Percentiles rank a stretch among this genome's conserved stretches.
Evolutionary conservation across 2,888 invertebrate genomes (phyloP).

Genomic region (Troides helena): DNA sequence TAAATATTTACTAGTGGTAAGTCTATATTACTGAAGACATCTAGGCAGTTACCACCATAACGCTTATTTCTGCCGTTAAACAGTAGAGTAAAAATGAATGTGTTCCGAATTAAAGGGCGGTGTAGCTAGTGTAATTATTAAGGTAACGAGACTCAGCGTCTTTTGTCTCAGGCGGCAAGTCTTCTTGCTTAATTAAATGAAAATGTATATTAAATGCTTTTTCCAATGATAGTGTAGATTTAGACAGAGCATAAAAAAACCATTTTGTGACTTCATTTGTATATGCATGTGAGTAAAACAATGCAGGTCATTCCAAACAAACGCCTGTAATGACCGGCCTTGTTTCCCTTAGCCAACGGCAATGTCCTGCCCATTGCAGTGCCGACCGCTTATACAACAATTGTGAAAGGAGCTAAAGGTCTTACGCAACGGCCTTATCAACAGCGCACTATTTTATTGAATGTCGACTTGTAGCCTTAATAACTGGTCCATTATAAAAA

Average conservation of each 20-base stretch:
- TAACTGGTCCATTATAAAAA: slow-evolving; percentile 16
- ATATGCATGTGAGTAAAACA: not conserved
- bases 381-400: slow-evolving; percentile 31
- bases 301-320: not conserved
- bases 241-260: slow-evolving; percentile 1
- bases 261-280: slow-evolving; percentile 12
- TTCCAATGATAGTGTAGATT: not conserved
- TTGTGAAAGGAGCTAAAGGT: slow-evolving; percentile 53
- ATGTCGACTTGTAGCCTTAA: slow-evolving; percentile 38
- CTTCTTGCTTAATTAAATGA: no score
- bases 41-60: no score
- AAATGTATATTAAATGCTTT: no score
- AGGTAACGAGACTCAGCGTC: no score
- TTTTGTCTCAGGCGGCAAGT: no score
- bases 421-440: slow-evolving; percentile 49
- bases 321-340: slow-evolving; percentile 18
- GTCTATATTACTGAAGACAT: no score
- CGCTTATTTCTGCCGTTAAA: no score
- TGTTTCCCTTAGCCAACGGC: slow-evolving; percentile 18
- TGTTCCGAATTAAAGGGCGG: no score
- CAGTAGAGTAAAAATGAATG: no score
- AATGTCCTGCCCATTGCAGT: slow-evolving; percentile 22
- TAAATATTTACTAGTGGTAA: no score
- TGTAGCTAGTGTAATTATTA: no score
- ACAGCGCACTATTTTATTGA: slow-evolving; percentile 40